Evolutionary conservation across 2,888 invertebrate species (phyloP), one percentile per base, ranked within the genome.

Genomic region (Isotomurus palustris): DNA sequence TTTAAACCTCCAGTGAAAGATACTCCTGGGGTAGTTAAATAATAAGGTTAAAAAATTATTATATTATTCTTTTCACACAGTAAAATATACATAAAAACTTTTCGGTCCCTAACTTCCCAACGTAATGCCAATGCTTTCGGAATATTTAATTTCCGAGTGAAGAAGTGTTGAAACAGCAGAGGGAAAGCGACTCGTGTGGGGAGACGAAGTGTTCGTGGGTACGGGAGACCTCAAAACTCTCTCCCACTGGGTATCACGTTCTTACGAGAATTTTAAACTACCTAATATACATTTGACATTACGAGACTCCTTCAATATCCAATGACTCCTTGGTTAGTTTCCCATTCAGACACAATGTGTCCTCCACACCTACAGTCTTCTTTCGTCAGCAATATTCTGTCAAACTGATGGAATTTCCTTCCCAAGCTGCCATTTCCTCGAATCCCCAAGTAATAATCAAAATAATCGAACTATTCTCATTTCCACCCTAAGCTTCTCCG

Each of bases 21-120:
- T 27, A 29, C 40, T 10, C 29, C 27, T 29, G 47, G 47, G 27
- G 49, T 49, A 49, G 49, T 49, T 49, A 49, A 49, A 49, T 49
- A 49, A 49, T 19, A 32, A 32, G 21, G 49, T 49, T 49, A 49
- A 49, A 49, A 47, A 49, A 49, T 47, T 49, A 49, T 49, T 29
- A 21, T 5, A 49, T 49, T 29, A 49, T 49, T 49, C 49, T 35
- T 49, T 49, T 32, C 32, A 29, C 49, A 29, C 49, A 49, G 49
- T 49, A 49, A 49, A 49, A 49, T 49, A 49, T 49, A 29, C 49
- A 49, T 49, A 35, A 29, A 40, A 49, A 21, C 19, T 49, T 49
- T 22, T 22, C 49, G 19, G 32, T 43, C 24, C 21, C 43, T 43
- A 17, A 43, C 22, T 14, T 43, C 22, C 43, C 21, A 22, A 43